A percentile compares a stretch with the other conserved stretches of the same genome.
Conservation (phyloP, 2,113 vertebrate species). For the Jaculus jaculus region DNA sequence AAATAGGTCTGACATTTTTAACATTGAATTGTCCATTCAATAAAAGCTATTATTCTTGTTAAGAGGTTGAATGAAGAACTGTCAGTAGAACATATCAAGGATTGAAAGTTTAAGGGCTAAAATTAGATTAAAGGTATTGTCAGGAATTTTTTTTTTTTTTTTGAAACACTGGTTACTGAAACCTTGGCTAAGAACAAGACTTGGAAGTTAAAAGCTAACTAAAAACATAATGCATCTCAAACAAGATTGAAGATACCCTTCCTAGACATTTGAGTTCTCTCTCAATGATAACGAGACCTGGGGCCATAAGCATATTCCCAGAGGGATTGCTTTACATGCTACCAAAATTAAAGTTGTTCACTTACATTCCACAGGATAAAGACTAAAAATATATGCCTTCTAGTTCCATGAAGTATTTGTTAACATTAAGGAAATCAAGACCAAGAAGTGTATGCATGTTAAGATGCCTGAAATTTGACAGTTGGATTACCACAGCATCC, state of each 20-base stretch:
- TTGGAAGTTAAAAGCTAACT: background rate
- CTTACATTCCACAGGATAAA: background rate
- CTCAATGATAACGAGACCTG: background rate
- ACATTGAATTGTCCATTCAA: conserved; percentile 35
- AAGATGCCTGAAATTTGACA: background rate
- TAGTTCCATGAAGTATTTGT: background rate
- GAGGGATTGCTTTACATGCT: background rate
- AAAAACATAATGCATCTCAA: background rate
- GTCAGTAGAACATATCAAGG: background rate
- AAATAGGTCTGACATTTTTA: conserved; percentile 56
- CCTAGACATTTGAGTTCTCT: background rate
- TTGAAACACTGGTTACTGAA: background rate
- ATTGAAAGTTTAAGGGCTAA: conserved; percentile 46
- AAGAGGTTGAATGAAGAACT: conserved; percentile 43
- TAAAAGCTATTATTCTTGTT: conserved; percentile 14
- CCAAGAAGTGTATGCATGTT: background rate
- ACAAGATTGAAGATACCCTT: background rate
- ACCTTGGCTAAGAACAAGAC: background rate
- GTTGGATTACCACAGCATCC: background rate
- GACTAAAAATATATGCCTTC: background rate
- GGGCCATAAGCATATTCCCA: background rate
- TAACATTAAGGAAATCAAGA: background rate
- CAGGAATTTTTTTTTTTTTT: background rate
- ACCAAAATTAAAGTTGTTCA: background rate
- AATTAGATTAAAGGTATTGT: conserved; percentile 20